These are phyloP conservation scores for Periophthalmodon schlosseri DNA, from an alignment of 2,113 vertebrate species.

Conservation along the genomic window DNA sequence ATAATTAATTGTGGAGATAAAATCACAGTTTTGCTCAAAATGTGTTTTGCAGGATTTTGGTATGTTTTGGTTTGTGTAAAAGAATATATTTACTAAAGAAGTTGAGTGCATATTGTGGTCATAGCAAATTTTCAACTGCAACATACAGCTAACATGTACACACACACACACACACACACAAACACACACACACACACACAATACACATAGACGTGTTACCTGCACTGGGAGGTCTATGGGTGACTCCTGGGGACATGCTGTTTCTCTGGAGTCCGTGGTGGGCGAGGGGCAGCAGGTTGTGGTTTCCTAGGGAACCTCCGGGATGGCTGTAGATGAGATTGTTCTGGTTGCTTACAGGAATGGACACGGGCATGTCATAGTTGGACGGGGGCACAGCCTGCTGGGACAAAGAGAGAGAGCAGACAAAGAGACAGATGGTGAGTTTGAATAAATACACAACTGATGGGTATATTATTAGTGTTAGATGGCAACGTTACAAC, in stretches of 20 bases:
- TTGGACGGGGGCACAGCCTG: slow-evolving; percentile 96
- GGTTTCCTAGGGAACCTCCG: slow-evolving; percentile 92
- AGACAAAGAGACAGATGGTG: slow-evolving; percentile 13
- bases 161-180: too few species aligned
- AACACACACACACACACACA: neutral
- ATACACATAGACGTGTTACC: slow-evolving; percentile 85
- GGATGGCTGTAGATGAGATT: slow-evolving; percentile 95
- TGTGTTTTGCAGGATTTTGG: neutral
- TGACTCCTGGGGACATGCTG: slow-evolving; percentile 96
- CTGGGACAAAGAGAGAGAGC: slow-evolving; percentile 33
- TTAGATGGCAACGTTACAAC: neutral
- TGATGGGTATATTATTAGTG: neutral
- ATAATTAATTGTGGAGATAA: neutral
- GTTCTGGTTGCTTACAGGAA: slow-evolving; percentile 97
- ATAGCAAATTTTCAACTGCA: too few species aligned
- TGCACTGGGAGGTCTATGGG: slow-evolving; percentile 98
- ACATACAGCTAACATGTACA: too few species aligned
- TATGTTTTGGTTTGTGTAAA: neutral
- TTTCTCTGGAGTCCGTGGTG: slow-evolving; percentile 98
- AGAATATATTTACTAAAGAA: too few species aligned
- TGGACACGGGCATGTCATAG: slow-evolving; percentile 98
- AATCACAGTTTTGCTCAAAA: neutral
- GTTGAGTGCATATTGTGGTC: neutral
- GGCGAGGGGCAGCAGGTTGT: slow-evolving; percentile 94
- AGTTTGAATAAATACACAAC: slow-evolving; percentile 34